These are phyloP conservation scores for Mastomys natalensis DNA, from an alignment of 2,113 vertebrate species.

Conservation along the genomic window DNA sequence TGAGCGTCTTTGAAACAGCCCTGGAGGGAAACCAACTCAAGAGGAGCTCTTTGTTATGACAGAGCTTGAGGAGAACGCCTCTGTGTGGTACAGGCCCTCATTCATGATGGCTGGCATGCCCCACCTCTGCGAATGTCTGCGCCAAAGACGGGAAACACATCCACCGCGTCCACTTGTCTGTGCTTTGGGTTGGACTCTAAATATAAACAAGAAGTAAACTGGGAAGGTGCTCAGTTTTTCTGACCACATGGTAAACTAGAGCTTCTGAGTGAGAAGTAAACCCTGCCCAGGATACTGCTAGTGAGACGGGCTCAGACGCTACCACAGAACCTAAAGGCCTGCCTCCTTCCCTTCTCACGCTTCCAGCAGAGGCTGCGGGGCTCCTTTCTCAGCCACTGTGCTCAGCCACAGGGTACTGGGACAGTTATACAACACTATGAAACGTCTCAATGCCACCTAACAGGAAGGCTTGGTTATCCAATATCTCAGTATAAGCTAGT, in stretches of 20 bases:
- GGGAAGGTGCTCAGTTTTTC: background rate
- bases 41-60: background rate
- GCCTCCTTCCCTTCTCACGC: background rate
- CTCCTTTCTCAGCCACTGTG: background rate
- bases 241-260: background rate
- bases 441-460: background rate
- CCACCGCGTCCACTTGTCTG: background rate
- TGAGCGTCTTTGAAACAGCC: background rate
- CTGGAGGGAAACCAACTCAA: background rate
- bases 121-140: background rate
- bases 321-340: background rate
- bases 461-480: background rate
- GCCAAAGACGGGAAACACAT: background rate
- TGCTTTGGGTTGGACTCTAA: background rate
- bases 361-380: background rate
- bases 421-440: background rate
- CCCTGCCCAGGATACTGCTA: background rate
- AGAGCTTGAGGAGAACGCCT: background rate
- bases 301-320: background rate
- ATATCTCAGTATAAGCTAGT: background rate
- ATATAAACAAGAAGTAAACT: background rate
- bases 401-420: accelerated
- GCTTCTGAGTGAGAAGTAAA: background rate
- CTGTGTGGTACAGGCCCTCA: background rate
- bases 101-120: background rate